phyloP scores from a whole-genome alignment of 2,797 vertebrate species.

The Chiloscyllium punctatum region DNA sequence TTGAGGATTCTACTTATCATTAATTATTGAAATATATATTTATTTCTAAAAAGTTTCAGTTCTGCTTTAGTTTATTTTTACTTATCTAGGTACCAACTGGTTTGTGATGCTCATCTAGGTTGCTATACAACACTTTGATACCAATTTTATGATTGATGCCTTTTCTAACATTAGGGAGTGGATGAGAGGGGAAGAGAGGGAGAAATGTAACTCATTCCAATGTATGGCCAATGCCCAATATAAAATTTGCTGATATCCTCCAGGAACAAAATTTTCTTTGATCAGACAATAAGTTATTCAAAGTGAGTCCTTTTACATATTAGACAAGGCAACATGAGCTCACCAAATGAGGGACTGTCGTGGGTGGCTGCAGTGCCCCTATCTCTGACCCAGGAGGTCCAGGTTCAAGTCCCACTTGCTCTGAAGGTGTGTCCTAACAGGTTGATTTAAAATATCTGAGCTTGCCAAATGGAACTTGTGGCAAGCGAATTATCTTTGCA shows the following conservation, averaged over 20 bases:
- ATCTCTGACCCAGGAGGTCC: too few species aligned
- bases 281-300: slow-evolving; percentile 8
- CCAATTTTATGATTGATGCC: background rate
- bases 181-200: too few species aligned
- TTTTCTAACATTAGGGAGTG: background rate
- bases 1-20: background rate
- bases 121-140: background rate
- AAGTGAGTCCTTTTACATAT: background rate
- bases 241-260: background rate
- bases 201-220: too few species aligned
- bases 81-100: background rate
- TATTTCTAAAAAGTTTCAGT: background rate
- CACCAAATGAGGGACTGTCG: background rate
- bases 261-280: background rate
- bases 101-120: background rate
- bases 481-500: background rate
- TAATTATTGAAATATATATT: background rate
- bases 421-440: too few species aligned
- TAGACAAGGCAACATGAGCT: background rate
- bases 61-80: background rate
- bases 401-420: too few species aligned
- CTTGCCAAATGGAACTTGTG: background rate
- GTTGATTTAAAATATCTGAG: too few species aligned
- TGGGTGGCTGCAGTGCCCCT: too few species aligned
- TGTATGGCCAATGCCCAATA: background rate